Evolutionary conservation across 2,888 invertebrate species (phyloP), one percentile per base, ranked within the genome.

Genomic region (Trichopoda pennipes): DNA sequence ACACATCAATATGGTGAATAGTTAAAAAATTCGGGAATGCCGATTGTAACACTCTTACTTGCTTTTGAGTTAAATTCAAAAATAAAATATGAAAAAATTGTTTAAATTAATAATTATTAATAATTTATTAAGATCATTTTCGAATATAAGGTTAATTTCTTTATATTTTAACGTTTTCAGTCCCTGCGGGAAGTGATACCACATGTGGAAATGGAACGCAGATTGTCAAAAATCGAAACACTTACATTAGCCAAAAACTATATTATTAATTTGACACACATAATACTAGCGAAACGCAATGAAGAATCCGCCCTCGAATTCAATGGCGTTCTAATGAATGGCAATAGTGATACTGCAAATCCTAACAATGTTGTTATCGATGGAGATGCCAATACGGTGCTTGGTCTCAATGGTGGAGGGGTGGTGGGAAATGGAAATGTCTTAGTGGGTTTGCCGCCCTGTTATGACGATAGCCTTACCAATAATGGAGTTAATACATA

Each of bases 181-280:
- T 95, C 95, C 87, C 92, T 97, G 66, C 93, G 96, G 38, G 94
- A 95, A 88, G 97, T 97, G 3, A 96, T 97, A 86, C 97, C 97
- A 0, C 97, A 97, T 87, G 95, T 97, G 47, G 95, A 95, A 90
- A 95, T 95, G 92, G 96, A 96, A 86, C 92, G 96, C 78, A 95
- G 96, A 87, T 92, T 97, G 80, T 96, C 96, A 9, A 97, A 97
- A 92, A 96, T 97, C 86, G 97, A 97, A 91, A 97, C 97, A 0
- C 91, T 97, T 81, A 96, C 96, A 12, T 92, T 97, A 89, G 97
- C 97, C 86, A 96, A 96, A 92, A 96, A 97, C 91, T 97, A 97
- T 91, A 96, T 97, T 81, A 96, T 96, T 92, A 96, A 97, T 16
- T 92, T 97, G 83, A 96, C 96, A 32, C 96, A 96, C 90, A 95